A percentile compares a stretch with the other conserved stretches of the same genome.
Evolutionary conservation across 2,113 vertebrate species (phyloP).

Genomic region (Chaenocephalus aceratus): DNA sequence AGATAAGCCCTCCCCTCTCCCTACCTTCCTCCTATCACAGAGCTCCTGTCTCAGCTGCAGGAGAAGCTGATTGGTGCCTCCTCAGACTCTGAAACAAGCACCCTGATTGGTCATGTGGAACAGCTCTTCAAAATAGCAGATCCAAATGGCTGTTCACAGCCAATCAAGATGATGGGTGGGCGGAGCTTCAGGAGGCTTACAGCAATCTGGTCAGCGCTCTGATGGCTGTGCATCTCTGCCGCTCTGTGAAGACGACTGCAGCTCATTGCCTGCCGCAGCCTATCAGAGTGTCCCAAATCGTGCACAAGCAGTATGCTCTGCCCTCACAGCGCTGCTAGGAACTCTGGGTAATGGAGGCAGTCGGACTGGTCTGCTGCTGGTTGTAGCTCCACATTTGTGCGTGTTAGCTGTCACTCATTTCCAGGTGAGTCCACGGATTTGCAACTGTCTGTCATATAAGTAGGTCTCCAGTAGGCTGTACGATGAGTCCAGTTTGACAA

Average conservation of each 20-base stretch:
- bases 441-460: too few species aligned
- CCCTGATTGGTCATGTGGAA: conserved; percentile 39
- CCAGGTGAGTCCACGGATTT: conserved; percentile 54
- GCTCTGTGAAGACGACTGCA: conserved; percentile 19
- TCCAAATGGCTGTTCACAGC: conserved; percentile 51
- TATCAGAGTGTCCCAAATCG: conserved; percentile 30
- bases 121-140: conserved; percentile 43
- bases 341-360: conserved; percentile 30
- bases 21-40: conserved; percentile 59
- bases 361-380: not conserved
- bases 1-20: conserved; percentile 23
- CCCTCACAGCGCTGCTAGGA: conserved; percentile 50
- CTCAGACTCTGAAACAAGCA: not conserved
- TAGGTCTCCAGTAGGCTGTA: too few species aligned
- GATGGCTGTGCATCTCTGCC: conserved; percentile 61
- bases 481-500: too few species aligned
- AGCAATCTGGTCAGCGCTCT: conserved; percentile 33
- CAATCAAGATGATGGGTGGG: not conserved
- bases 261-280: not conserved
- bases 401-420: conserved; percentile 71
- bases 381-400: conserved; percentile 53
- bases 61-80: conserved; percentile 43
- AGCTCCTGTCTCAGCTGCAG: conserved; percentile 51
- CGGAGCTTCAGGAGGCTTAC: conserved; percentile 35
- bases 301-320: conserved; percentile 9